Evolutionary conservation across 2,888 invertebrate genomes (phyloP), one percentile per base, ranked within the genome.

Genomic region (Pardosa pseudoannulata): DNA sequence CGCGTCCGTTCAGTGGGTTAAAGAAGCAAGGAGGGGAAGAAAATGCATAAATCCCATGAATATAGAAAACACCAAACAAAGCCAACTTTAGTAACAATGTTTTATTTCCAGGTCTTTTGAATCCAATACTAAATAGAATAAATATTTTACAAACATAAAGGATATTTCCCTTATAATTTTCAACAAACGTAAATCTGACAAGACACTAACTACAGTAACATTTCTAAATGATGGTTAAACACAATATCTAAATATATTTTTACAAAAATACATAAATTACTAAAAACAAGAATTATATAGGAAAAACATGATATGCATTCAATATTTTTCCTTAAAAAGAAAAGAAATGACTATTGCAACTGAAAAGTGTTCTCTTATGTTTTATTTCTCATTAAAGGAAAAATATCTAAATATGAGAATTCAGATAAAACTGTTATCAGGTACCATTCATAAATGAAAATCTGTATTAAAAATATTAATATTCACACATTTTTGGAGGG

Each of bases 221-320:
- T 23, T 56, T 23, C 23, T 56, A 56, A 56, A 5, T 5, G 3
- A 56, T 46, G 16, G 41, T 46, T 13, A 46, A 46, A 36, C n/a
- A n/a, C 36, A 36, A 46, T 46, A 46, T n/a, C 41, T 46, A 56
- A 56, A 23, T 56, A 23, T 56, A 56, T 56, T 23, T 56, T 56
- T 56, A 56, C 56, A 56, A 56, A 56, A 56, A 3, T 56, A 56
- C 56, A 56, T 56, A 56, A 56, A 56, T 23, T 56, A 56, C n/a
- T n/a, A n/a, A n/a, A 56, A 56, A 23, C 5, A 56, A 56, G 11
- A 19, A 5, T 5, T 56, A 56, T 23, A 23, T 5, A 56, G 56
- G 56, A 56, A 56, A 56, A 56, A 56, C 41, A 46, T 56, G 56
- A 56, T 56, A 56, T 56, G 23, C 56, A 1, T 56, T 23, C 23